Evolutionary conservation across 2,113 vertebrate genomes (phyloP).

Genomic region (Nycticryphes semicollaris): DNA sequence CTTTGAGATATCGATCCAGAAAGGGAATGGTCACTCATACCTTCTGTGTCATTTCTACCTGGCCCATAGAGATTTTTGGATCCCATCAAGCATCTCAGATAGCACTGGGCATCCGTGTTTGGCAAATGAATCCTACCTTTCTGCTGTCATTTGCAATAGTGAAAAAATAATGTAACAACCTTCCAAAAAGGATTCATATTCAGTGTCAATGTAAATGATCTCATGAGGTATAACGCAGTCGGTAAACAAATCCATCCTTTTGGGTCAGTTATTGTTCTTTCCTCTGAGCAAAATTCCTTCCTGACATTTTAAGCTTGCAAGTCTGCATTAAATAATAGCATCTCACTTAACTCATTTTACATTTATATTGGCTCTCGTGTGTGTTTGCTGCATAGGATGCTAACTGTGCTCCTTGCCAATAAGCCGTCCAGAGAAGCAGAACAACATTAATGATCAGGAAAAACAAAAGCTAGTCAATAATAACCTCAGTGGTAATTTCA

Average conservation of each 20-base stretch:
- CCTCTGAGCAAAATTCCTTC: background rate
- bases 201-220: background rate
- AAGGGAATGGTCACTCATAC: background rate
- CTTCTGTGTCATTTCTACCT: background rate
- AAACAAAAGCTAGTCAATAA: conserved; percentile 52
- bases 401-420: background rate
- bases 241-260: background rate
- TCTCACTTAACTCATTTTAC: conserved; percentile 25
- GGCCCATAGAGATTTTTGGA: background rate
- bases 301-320: background rate
- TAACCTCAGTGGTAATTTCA: conserved; percentile 42
- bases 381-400: background rate
- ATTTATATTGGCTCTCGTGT: background rate
- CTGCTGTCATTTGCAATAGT: background rate
- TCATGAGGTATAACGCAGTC: background rate
- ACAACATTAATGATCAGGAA: conserved; percentile 31
- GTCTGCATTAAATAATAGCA: background rate
- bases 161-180: background rate
- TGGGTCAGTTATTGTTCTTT: background rate
- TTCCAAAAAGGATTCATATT: background rate
- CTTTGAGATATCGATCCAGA: background rate
- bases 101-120: background rate
- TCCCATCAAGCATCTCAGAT: background rate
- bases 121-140: background rate
- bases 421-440: conserved; percentile 31